Base-by-base conservation (phyloP, 1,140 invertebrate genomes). In the Nasonia vitripennis region DNA sequence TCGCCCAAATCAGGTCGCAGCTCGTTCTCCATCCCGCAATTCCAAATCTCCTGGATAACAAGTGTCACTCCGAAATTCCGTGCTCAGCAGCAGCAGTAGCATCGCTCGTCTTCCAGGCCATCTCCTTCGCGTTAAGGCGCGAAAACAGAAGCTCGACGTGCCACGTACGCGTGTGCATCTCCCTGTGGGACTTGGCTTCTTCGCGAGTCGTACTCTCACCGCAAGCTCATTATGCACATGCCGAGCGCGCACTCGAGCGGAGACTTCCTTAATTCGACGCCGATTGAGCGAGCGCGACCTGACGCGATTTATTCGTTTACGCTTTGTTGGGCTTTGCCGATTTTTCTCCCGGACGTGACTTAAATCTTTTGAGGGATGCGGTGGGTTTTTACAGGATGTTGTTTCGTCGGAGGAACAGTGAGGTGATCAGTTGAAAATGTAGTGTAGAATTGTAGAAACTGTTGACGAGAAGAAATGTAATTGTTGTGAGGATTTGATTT, bases 341-440 rank as follows among this genome's bases (percentile, higher is more conserved):
- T 71, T 31, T 81, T 81, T 73, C 23, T 62, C 6, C 55, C 14
- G 48, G 41, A 81, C 70, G 68, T 81, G 80, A 75, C 73, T 75
- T 34, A 75, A 45, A 74, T 74, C n/a, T 74, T 20, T 74, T 31
- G 68, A 71, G 68, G 27, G 0, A 9, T 41, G 5, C 7, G 37
- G 27, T 27, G 1, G 27, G 27, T 41, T 41, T 41, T 41, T 41
- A 41, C 1, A 41, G 0, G 4, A 9, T 7, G 37, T 9, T 41
- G 3, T 41, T 41, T 41, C 7, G 37, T 41, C 1, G 37, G 37
- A 41, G 37, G 37, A 41, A 5, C 37, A 9, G 37, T 41, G 37
- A 41, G 7, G 37, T 9, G 37, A 7, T 7, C 37, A 41, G 37
- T 41, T 41, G 7, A 4, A 41, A 9, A 41, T 41, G 7, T 7